phyloP scores from a whole-genome alignment of 2,113 vertebrate genomes.

The Halcyon malimbica region DNA sequence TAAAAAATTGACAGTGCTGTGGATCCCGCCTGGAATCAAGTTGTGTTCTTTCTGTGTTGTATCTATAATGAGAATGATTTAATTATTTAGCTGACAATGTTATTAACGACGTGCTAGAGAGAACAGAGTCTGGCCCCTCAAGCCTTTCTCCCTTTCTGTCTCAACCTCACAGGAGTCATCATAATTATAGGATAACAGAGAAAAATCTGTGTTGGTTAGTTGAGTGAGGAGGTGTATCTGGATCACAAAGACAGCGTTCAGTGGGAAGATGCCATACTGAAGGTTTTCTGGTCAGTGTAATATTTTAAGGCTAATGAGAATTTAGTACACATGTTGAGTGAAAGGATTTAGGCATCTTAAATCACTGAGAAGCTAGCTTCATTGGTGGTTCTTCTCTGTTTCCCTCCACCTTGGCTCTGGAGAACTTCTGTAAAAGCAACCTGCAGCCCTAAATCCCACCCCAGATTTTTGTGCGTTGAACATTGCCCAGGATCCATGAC shows the following conservation, averaged over 20 bases:
- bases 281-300: not conserved
- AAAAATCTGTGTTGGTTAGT: not conserved
- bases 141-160: not conserved
- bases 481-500: not conserved
- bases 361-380: not conserved
- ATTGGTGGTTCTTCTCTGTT: not conserved
- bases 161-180: not conserved
- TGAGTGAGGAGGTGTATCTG: not conserved
- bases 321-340: not conserved
- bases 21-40: not conserved
- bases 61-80: not conserved
- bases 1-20: not conserved
- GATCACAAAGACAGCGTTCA: not conserved
- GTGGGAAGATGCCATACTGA: not conserved
- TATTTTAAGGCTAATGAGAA: conserved; percentile 15
- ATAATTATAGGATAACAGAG: not conserved
- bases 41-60: not conserved
- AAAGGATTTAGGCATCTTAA: not conserved
- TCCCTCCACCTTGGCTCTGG: not conserved
- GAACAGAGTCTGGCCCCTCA: not conserved
- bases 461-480: not conserved
- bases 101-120: not conserved
- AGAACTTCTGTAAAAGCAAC: not conserved
- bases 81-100: not conserved
- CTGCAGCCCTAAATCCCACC: not conserved